Evolutionary conservation across 92 coral and sea anemone genomes (phyloP), one percentile per base, ranked within the genome.

Genomic region (Chrysogorgia sp.): DNA sequence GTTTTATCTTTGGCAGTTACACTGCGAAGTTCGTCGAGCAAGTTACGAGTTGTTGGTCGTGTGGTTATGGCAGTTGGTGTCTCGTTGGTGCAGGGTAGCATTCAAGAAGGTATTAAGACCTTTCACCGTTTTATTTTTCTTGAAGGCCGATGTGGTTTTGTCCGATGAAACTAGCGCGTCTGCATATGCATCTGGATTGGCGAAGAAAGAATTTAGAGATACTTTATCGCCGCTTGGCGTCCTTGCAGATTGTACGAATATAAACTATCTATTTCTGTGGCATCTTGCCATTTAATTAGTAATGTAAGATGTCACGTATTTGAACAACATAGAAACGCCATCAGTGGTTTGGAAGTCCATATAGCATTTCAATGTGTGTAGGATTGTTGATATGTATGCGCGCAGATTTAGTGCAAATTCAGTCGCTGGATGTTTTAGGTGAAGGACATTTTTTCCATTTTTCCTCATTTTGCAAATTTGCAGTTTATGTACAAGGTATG

Each of bases 261-360:
- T 40, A 63, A 63, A 25, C 22, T 25, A 29, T 63, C 69, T 25
- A 40, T 15, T 2, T 7, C 2, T 7, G 15, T 47, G 10, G 10
- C n/a, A 47, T 47, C 53, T 2, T 47, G 53, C 2, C 14, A 6
- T n/a, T 7, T 47, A 22, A n/a, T 56, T 56, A 10, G 43, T 63
- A 6, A 74, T 32, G 34, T 74, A 74, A 1, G 52, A 74, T 2
- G 67, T 19, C 4, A 74, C 80, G 20, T 74, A 74, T 56, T 33
- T n/a, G 2, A 74, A n/a, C 10, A 74, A 28, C 80, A 74, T 74
- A 21, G 67, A 21, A 4, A 8, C 34, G 12, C 49, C 33, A 33
- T 74, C 66, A 2, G 80, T 74, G 8, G 67, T 74, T 22, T 53
- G 80, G 52, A 31, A 52, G 33, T 74, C 80, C 80, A 74, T 74